Percentiles rank a stretch among this genome's conserved stretches.
Evolutionary conservation across 2,797 vertebrate genomes (phyloP).

Genomic region (Pogonophryne albipinna): DNA sequence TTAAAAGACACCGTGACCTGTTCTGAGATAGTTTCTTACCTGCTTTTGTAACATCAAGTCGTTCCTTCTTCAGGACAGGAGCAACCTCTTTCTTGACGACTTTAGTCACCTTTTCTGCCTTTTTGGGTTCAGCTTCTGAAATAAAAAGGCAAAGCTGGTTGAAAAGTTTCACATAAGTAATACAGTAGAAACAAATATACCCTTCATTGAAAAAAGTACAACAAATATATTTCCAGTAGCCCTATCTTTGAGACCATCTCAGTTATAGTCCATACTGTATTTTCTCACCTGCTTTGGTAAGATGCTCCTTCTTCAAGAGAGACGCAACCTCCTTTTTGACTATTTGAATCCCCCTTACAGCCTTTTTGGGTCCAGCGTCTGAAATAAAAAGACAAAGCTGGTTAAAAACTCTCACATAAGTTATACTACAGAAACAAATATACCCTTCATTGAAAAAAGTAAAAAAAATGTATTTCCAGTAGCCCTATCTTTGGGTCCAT

Average conservation of each 20-base stretch:
- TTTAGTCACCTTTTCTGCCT: constrained; percentile 27
- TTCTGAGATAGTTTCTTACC: constrained; percentile 19
- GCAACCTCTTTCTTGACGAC: constrained; percentile 26
- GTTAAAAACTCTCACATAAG: neutral
- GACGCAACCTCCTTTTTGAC: constrained; percentile 40
- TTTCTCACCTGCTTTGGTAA: constrained; percentile 69
- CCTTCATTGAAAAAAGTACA: neutral
- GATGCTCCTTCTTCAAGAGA: constrained; percentile 62
- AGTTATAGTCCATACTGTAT: neutral
- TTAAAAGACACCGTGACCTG: neutral
- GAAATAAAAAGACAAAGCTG: constrained; percentile 25
- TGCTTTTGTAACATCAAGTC: constrained; percentile 51
- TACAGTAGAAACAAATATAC: neutral
- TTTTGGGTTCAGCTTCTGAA: constrained; percentile 51
- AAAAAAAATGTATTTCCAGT: neutral
- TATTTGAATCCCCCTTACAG: constrained; percentile 32
- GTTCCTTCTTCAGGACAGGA: constrained; percentile 49
- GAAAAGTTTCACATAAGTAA: too few relatives aligned
- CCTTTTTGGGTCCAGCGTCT: constrained; percentile 48
- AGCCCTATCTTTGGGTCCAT: too few relatives aligned
- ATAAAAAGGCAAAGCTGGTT: neutral
- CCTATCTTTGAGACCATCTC: too few relatives aligned
- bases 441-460: neutral
- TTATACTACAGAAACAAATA: neutral
- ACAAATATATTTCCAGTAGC: too few relatives aligned